Evolutionary conservation across 2,888 invertebrate genomes (phyloP).

Genomic region (Apamea monoglypha): DNA sequence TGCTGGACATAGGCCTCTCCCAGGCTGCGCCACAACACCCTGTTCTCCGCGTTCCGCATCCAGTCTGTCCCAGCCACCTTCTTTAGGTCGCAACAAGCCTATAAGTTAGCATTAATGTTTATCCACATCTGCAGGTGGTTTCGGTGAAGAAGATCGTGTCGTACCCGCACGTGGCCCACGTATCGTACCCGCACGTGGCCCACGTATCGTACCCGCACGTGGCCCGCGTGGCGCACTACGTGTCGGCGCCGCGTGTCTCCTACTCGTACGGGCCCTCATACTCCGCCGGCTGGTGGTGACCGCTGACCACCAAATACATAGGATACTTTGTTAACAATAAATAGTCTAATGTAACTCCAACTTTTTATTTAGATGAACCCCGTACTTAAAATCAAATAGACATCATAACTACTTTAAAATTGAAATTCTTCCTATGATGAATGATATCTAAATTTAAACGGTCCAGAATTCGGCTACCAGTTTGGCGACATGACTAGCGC

Average conservation of each 20-base stretch:
- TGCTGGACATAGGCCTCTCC: no score
- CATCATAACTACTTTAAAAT: neutral
- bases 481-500: neutral
- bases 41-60: no score
- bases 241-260: conserved; percentile 74
- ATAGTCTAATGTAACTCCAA: conserved; percentile 16
- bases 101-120: neutral
- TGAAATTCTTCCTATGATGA: neutral
- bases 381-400: neutral
- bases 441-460: neutral
- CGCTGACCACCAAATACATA: conserved; percentile 15
- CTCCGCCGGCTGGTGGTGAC: conserved; percentile 78
- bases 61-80: no score
- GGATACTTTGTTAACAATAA: conserved; percentile 43
- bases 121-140: conserved; percentile 62
- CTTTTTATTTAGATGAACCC: conserved; percentile 27
- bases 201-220: conserved; percentile 73
- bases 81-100: neutral
- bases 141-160: conserved; percentile 76
- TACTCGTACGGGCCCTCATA: conserved; percentile 70
- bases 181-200: conserved; percentile 77
- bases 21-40: no score
- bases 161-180: conserved; percentile 76
- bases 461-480: neutral
- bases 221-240: conserved; percentile 73